Conservation (phyloP, 2,113 vertebrate genomes). For the Argyrosomus japonicus region DNA sequence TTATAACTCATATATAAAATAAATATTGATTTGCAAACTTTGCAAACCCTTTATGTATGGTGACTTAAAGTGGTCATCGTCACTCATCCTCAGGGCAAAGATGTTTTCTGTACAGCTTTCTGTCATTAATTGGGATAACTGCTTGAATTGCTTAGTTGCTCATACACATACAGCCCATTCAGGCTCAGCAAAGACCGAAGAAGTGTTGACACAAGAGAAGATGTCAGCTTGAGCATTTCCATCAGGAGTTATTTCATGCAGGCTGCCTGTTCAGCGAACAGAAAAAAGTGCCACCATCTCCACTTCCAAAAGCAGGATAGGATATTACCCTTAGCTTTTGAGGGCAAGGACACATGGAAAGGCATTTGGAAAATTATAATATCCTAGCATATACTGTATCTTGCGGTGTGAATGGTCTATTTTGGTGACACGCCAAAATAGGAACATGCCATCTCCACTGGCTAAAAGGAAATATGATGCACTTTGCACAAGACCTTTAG, state of each 20-base stretch:
- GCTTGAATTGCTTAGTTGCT: conserved; percentile 7
- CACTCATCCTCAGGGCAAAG: not conserved
- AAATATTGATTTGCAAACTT: not conserved
- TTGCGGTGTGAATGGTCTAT: conserved; percentile 32
- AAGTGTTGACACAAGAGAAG: conserved; percentile 19
- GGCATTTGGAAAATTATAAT: conserved; percentile 64
- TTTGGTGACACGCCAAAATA: conserved; percentile 27
- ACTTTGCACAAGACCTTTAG: not conserved
- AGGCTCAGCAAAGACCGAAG: conserved; percentile 27
- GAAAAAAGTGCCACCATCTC: conserved; percentile 63
- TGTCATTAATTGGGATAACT: conserved; percentile 15
- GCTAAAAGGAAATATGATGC: conserved; percentile 22
- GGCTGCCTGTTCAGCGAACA: conserved; percentile 76
- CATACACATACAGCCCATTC: not conserved
- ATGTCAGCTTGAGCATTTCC: conserved; percentile 56
- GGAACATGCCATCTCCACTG: not conserved
- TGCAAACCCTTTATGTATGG: not conserved
- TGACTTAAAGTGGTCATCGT: not conserved
- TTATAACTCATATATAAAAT: not conserved
- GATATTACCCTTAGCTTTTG: conserved; percentile 73
- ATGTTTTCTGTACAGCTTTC: not conserved
- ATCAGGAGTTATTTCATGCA: conserved; percentile 76
- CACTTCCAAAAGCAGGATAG: conserved; percentile 65
- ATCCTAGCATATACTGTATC: conserved; percentile 37
- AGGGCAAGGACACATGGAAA: conserved; percentile 77